phyloP scores from a whole-genome alignment of 2,888 invertebrate species.

The Cyclophora punctaria region DNA sequence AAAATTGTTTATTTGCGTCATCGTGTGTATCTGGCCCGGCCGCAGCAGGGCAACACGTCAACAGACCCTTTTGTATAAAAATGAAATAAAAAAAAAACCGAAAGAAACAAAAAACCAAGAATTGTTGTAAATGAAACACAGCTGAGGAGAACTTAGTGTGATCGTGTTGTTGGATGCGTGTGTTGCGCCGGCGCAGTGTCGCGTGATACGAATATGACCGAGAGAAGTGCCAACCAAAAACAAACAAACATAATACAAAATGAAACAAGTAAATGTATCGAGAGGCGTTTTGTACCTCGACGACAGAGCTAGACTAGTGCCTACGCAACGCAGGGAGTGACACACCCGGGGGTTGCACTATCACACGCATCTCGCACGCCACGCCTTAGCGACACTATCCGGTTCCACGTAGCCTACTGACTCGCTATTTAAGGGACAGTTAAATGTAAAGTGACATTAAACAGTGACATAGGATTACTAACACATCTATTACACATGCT shows the following conservation, averaged over 20 bases:
- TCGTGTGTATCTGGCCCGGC: slow-evolving; percentile 51
- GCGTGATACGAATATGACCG: slow-evolving; percentile 65
- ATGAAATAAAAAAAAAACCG: slow-evolving; percentile 28
- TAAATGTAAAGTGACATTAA: slow-evolving; percentile 31
- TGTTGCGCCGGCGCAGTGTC: slow-evolving; percentile 51
- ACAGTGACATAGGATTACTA: slow-evolving; percentile 30
- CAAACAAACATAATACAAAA: slow-evolving; percentile 25
- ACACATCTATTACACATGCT: slow-evolving; percentile 50
- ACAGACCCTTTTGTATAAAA: slow-evolving; percentile 40
- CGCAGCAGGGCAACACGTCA: slow-evolving; percentile 57
- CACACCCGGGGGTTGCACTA: slow-evolving; percentile 38
- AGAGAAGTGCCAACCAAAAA: slow-evolving; percentile 48
- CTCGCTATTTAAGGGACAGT: slow-evolving; percentile 31
- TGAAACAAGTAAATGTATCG: slow-evolving; percentile 36
- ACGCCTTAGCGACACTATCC: slow-evolving; percentile 26
- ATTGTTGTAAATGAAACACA: slow-evolving; percentile 16
- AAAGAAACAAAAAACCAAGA: slow-evolving; percentile 19
- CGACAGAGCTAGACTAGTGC: slow-evolving; percentile 46
- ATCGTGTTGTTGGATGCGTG: slow-evolving; percentile 58
- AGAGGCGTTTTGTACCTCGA: slow-evolving; percentile 55
- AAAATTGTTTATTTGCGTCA: too few species aligned
- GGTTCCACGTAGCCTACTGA: slow-evolving; percentile 53
- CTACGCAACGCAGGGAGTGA: slow-evolving; percentile 57
- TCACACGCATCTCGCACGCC: slow-evolving; percentile 26
- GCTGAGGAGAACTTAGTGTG: slow-evolving; percentile 43